phyloP scores from a whole-genome alignment of 2,797 vertebrate species.

The Phoeniculus purpureus region DNA sequence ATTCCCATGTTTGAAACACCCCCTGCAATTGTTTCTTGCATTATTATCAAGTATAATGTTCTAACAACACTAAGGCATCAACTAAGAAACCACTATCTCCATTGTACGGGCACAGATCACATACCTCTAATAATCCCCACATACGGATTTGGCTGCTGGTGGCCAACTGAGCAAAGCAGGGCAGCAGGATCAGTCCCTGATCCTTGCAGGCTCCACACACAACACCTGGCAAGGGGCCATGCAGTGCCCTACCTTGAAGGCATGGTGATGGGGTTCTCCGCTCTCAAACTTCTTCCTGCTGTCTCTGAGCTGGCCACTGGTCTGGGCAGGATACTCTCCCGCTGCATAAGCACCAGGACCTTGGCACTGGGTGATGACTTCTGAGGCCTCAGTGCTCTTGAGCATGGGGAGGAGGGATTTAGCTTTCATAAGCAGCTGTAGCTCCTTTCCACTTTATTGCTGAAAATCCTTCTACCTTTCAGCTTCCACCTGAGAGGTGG shows the following conservation, averaged over 20 bases:
- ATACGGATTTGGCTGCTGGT: background rate
- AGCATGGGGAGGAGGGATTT: rapidly evolving
- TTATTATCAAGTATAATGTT: background rate
- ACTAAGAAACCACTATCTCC: background rate
- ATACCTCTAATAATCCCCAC: rapidly evolving
- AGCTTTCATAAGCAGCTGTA: background rate
- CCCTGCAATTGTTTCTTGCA: background rate
- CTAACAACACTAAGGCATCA: background rate
- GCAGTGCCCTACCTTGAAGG: background rate
- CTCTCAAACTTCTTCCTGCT: background rate
- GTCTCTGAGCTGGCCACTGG: rapidly evolving
- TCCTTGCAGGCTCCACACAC: rapidly evolving
- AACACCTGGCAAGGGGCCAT: background rate
- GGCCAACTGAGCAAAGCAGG: background rate
- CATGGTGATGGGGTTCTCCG: rapidly evolving
- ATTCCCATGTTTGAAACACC: background rate
- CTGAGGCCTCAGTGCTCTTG: background rate
- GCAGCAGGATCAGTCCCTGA: rapidly evolving
- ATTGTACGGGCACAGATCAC: background rate
- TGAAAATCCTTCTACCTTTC: background rate
- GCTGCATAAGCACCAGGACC: rapidly evolving
- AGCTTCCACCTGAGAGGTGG: background rate
- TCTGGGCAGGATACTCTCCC: background rate
- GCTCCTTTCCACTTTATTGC: background rate
- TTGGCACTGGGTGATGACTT: background rate